phyloP scores from a whole-genome alignment of 2,888 invertebrate genomes.

The Agriotes lineatus region DNA sequence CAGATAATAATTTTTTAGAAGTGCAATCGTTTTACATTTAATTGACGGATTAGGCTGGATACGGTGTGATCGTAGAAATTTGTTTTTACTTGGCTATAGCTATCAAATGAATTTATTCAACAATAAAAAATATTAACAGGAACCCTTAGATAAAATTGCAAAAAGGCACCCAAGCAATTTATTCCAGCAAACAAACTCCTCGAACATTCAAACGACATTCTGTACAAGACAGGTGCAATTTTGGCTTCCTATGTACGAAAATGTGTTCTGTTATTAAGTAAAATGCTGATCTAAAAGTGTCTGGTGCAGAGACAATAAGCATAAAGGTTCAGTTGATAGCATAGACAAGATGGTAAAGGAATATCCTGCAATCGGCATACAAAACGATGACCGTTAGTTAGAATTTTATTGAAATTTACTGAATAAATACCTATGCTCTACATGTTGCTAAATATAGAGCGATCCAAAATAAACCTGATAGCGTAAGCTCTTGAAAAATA shows the following conservation, averaged over 20 bases:
- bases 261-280: not conserved
- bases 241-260: not conserved
- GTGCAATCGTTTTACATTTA: not conserved
- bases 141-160: not conserved
- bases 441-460: not conserved
- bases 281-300: not conserved
- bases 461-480: too few relatives aligned
- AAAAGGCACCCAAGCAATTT: not conserved
- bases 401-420: slow-evolving; percentile 5
- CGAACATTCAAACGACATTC: not conserved
- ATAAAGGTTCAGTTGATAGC: slow-evolving; percentile 16
- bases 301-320: not conserved
- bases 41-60: not conserved
- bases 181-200: not conserved
- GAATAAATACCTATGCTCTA: not conserved
- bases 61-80: not conserved
- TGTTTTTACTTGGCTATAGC: not conserved
- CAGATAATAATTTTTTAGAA: not conserved
- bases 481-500: too few relatives aligned
- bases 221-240: not conserved
- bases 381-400: slow-evolving; percentile 16
- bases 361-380: slow-evolving; percentile 16
- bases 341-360: slow-evolving; percentile 16
- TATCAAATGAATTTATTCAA: not conserved
- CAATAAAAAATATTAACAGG: slow-evolving; percentile 2